Percentiles rank a stretch among this genome's conserved stretches.
Conservation (phyloP, 2,113 vertebrate species). For the Motacilla alba region DNA sequence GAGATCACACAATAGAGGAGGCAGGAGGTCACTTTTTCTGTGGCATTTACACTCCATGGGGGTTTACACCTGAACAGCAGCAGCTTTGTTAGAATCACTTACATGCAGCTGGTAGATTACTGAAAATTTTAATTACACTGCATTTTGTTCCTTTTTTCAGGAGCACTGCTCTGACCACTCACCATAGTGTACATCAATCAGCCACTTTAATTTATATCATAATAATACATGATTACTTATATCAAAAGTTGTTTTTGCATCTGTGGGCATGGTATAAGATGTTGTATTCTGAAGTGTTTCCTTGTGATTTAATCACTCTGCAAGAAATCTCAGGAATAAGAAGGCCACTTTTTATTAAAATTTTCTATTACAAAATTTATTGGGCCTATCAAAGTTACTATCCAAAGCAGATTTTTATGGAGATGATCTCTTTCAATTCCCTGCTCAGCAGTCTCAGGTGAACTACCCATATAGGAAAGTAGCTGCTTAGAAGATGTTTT, state of each 20-base stretch:
- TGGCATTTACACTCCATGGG: not conserved
- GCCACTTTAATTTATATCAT: not conserved
- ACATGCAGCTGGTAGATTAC: not conserved
- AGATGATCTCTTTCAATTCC: constrained; percentile 48
- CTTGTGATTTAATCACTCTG: not conserved
- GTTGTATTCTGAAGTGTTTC: not conserved
- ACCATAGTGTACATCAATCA: not conserved
- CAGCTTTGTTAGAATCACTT: not conserved
- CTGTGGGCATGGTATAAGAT: not conserved
- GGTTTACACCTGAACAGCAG: not conserved
- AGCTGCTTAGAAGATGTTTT: constrained; percentile 55
- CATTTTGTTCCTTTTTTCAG: not conserved
- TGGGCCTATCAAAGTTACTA: constrained; percentile 7
- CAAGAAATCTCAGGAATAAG: not conserved
- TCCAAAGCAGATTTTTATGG: constrained; percentile 38
- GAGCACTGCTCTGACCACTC: not conserved
- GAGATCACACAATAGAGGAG: not conserved
- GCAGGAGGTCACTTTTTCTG: not conserved
- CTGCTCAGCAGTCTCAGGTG: constrained; percentile 40
- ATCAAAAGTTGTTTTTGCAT: not conserved
- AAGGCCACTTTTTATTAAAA: not conserved
- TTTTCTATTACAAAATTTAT: constrained; percentile 32
- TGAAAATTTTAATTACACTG: not conserved
- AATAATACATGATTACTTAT: not conserved
- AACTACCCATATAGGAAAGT: not conserved